Conservation (phyloP, 1,140 invertebrate genomes). For the Dryas iulia region DNA sequence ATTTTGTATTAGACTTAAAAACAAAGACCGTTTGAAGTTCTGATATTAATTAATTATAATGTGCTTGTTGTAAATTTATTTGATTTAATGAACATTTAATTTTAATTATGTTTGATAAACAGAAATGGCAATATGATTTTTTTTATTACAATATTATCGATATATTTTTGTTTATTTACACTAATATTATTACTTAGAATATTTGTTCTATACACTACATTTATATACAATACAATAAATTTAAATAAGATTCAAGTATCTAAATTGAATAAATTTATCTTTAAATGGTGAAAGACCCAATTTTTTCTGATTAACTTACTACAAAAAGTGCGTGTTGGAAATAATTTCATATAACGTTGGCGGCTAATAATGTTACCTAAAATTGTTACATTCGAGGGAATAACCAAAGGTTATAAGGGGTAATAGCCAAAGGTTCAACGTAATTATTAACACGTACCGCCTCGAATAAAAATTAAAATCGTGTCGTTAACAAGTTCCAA, state of each 20-base stretch:
- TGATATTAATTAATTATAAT: constrained; percentile 11
- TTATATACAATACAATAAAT: too few relatives aligned
- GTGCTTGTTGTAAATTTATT: constrained; percentile 3
- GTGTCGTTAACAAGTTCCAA: constrained; percentile 60
- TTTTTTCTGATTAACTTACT: constrained; percentile 2
- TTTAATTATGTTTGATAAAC: background rate
- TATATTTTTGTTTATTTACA: too few relatives aligned
- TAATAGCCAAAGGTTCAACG: constrained; percentile 52
- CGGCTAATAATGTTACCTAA: constrained; percentile 54
- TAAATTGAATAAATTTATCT: too few relatives aligned
- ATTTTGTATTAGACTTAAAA: background rate
- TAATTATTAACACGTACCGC: constrained; percentile 57
- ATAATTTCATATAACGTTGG: constrained; percentile 54
- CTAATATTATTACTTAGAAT: too few relatives aligned
- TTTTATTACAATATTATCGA: too few relatives aligned
- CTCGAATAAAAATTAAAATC: constrained; percentile 64
- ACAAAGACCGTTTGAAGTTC: background rate
- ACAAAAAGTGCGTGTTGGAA: constrained; percentile 49
- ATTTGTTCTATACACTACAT: too few relatives aligned
- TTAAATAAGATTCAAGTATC: too few relatives aligned
- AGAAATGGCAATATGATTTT: too few relatives aligned
- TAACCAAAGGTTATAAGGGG: background rate
- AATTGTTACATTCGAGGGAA: constrained; percentile 57
- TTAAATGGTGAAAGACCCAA: background rate
- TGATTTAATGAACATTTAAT: constrained; percentile 4